phyloP scores from a whole-genome alignment of 2,113 vertebrate species.

The Caranx melampygus region DNA sequence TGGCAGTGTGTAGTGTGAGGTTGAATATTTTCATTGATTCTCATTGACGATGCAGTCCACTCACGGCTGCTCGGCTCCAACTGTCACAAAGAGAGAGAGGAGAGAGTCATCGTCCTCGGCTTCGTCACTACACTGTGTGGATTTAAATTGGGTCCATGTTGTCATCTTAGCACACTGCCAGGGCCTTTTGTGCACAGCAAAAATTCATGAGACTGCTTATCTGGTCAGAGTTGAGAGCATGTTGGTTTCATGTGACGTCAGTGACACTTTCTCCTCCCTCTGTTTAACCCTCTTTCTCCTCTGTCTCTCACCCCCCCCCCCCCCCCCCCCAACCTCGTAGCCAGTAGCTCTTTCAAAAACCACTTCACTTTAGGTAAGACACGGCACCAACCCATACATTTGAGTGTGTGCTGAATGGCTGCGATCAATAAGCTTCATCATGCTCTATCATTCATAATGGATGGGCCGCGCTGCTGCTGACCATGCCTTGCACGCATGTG shows the following conservation, averaged over 20 bases:
- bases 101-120: neutral
- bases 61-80: neutral
- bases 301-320: slow-evolving; percentile 30
- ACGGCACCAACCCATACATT: slow-evolving; percentile 27
- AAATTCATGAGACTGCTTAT: neutral
- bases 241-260: slow-evolving; percentile 3
- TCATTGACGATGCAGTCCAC: neutral
- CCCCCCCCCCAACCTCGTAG: slow-evolving; percentile 78
- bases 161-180: neutral
- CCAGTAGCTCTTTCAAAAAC: slow-evolving; percentile 90
- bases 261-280: slow-evolving; percentile 42
- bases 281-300: slow-evolving; percentile 21
- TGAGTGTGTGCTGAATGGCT: slow-evolving; percentile 66
- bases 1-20: neutral
- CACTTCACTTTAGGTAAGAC: slow-evolving; percentile 89
- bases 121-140: neutral
- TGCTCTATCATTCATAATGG: slow-evolving; percentile 57
- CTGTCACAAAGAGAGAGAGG: slow-evolving; percentile 6
- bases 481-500: neutral
- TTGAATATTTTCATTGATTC: neutral
- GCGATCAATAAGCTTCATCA: slow-evolving; percentile 59
- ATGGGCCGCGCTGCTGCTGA: neutral
- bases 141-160: slow-evolving; percentile 7
- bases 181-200: neutral
- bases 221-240: neutral